Evolutionary conservation across 2,113 vertebrate species (phyloP).

Genomic region (Illadopsis cleaveri): DNA sequence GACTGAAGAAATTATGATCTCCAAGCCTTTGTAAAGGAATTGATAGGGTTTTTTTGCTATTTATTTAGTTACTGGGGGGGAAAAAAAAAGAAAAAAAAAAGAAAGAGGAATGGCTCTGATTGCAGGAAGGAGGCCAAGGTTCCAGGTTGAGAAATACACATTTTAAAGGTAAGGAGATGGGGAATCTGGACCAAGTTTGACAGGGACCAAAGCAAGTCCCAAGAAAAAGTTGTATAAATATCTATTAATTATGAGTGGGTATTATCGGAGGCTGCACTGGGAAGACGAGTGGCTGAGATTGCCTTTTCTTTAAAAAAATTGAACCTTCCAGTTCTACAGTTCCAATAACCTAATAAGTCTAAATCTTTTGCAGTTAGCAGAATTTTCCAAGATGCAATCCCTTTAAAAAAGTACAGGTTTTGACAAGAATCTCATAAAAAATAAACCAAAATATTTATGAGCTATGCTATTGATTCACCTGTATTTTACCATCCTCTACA

Average conservation of each 20-base stretch:
- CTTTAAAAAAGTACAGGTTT: not conserved
- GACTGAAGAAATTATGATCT: not conserved
- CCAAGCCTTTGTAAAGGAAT: not conserved
- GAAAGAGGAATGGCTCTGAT: not conserved
- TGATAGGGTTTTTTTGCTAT: rapidly evolving
- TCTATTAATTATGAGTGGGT: not conserved
- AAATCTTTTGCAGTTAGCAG: not conserved
- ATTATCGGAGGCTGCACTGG: not conserved
- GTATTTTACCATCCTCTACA: not conserved
- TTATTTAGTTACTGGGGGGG: not conserved
- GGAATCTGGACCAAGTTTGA: not conserved
- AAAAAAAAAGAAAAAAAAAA: rapidly evolving
- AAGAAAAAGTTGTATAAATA: not conserved
- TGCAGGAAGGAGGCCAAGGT: not conserved
- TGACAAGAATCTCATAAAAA: not conserved
- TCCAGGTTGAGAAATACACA: not conserved
- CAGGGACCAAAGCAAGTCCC: not conserved
- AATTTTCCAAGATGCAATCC: not conserved
- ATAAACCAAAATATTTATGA: not conserved
- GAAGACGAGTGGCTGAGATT: not conserved
- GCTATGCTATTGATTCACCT: not conserved
- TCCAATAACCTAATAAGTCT: not conserved
- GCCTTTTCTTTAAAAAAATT: not conserved
- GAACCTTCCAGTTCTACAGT: not conserved
- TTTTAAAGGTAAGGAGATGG: not conserved